A percentile compares a stretch with the other conserved stretches of the same genome.
These are phyloP conservation scores for Heliconius ismenius DNA, from an alignment of 2,888 invertebrate species.

Conservation along the genomic window DNA sequence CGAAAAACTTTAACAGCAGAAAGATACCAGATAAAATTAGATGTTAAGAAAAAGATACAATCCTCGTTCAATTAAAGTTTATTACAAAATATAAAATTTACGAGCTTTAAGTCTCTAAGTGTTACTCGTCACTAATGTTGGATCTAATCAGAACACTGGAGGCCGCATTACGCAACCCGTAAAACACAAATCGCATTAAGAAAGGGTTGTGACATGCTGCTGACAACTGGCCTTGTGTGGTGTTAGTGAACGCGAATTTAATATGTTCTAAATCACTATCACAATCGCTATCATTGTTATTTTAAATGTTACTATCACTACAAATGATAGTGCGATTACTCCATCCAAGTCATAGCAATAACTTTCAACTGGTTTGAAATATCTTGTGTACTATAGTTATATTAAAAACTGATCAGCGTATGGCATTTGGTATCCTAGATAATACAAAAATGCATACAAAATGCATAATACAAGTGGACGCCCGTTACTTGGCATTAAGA, in stretches of 20 bases:
- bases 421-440: too few species aligned
- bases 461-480: too few species aligned
- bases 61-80: neutral
- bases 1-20: neutral
- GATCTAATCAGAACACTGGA: slow-evolving; percentile 41
- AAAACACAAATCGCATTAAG: slow-evolving; percentile 76
- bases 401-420: too few species aligned
- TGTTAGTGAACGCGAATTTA: slow-evolving; percentile 37
- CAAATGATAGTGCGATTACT: too few species aligned
- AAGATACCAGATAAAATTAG: neutral
- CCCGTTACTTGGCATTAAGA: too few species aligned
- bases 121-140: slow-evolving; percentile 28
- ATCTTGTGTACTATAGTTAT: too few species aligned
- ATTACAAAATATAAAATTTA: slow-evolving; percentile 21
- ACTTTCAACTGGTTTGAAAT: too few species aligned
- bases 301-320: too few species aligned
- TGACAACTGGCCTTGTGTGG: slow-evolving; percentile 28
- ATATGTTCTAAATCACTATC: neutral
- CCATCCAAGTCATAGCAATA: too few species aligned
- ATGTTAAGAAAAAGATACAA: neutral
- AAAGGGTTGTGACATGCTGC: slow-evolving; percentile 68
- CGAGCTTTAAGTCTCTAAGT: neutral
- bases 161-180: slow-evolving; percentile 63
- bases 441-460: too few species aligned
- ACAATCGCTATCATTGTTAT: too few species aligned